Base-by-base conservation (phyloP, 2,797 vertebrate species). In the Allobates femoralis region DNA sequence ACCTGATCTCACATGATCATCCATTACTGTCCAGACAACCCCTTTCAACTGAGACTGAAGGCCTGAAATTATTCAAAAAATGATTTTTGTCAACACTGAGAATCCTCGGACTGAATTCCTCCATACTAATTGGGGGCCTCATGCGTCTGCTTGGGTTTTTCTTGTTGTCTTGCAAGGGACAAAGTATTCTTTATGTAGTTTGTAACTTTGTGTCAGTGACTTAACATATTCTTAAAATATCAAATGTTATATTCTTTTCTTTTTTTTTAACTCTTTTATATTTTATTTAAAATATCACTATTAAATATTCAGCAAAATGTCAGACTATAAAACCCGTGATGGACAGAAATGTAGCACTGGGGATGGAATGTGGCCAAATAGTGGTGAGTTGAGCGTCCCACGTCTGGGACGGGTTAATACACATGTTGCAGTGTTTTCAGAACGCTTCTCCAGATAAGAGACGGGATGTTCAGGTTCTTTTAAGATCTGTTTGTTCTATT, bases 381-480 rank as follows among this genome's bases (percentile, higher is more conserved):
- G 37, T 16, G 23, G 34, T 34, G 30, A 58, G 53, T 78, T 28
- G 21, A 32, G 19, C 14, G 55, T 78, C 51, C 30, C 53, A 37
- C 21, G 19, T 32, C 23, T 34, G 5, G 53, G 55, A 76, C 28
- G 46, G 28, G 19, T 30, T 34, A 3, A 78, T 30, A 58, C 62
- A 64, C 58, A 26, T 64, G 58, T 62, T 41, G 21, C 21, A 46
- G 58, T 37, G 3, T 79, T 64, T 79, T 64, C 78, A 79, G 78
- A 32, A 79, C 50, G 78, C 18, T 64, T 64, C 5, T 2, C 3
- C 8, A 79, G 78, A 79, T 79, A 60, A 75, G 56, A 79, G 21
- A 0, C 11, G 41, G 37, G 26, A 74, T 74, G 12, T 8, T 67
- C 30, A 21, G 37, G 37, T 28, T 15, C 56, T 79, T 78, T 58